These are phyloP conservation scores for Artibeus lituratus DNA, from an alignment of 2,797 vertebrate genomes.

Conservation along the genomic window DNA sequence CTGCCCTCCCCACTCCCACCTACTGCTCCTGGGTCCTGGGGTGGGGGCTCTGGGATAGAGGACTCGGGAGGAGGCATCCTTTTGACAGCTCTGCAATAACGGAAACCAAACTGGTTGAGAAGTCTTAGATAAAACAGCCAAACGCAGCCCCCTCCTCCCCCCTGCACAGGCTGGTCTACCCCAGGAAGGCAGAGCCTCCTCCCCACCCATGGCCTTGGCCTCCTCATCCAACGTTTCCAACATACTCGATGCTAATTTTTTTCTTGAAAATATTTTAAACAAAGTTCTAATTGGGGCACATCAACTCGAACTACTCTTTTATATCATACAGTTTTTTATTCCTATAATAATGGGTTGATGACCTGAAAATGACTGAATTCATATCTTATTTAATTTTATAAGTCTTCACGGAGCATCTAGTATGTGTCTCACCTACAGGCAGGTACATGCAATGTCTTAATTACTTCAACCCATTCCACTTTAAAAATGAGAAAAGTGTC, in stretches of 20 bases:
- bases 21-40: neutral
- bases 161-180: neutral
- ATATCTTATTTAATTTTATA: neutral
- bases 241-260: neutral
- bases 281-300: neutral
- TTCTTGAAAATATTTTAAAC: neutral
- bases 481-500: neutral
- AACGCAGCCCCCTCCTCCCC: neutral
- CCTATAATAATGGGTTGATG: neutral
- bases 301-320: neutral
- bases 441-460: neutral
- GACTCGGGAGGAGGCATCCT: neutral
- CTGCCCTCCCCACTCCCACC: neutral
- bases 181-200: neutral
- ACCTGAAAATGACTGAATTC: neutral
- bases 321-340: neutral
- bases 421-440: neutral
- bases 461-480: neutral
- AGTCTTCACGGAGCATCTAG: neutral
- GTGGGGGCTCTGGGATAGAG: neutral
- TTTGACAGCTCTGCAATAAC: neutral
- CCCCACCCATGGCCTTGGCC: neutral
- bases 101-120: slow-evolving; percentile 28
- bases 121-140: slow-evolving; percentile 37
- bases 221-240: neutral